Evolutionary conservation across 1,140 invertebrate species (phyloP).

Genomic region (Drusus annulatus): DNA sequence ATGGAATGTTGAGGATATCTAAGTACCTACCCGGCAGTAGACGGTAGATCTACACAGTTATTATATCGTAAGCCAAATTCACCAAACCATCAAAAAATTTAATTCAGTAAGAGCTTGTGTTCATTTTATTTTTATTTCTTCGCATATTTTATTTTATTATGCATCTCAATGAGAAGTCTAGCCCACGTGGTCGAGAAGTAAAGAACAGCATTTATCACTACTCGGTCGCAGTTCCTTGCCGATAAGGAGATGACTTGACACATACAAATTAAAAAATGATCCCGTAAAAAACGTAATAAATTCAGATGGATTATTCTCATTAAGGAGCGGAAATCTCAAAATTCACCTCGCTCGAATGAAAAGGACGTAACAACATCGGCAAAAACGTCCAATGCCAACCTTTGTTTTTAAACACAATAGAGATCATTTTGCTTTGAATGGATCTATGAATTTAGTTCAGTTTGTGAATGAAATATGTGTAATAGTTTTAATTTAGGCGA

Average conservation of each 20-base stretch:
- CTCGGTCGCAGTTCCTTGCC: too few relatives aligned
- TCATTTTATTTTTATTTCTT: too few relatives aligned
- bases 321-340: constrained; percentile 31
- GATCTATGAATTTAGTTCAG: not conserved
- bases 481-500: constrained; percentile 52
- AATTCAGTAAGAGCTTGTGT: too few relatives aligned
- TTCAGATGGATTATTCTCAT: constrained; percentile 38
- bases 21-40: too few relatives aligned
- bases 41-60: too few relatives aligned
- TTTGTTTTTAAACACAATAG: not conserved
- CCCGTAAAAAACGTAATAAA: constrained; percentile 38
- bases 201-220: too few relatives aligned
- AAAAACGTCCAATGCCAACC: not conserved
- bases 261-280: constrained; percentile 39
- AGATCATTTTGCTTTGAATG: not conserved
- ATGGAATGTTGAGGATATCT: too few relatives aligned
- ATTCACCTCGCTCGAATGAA: not conserved
- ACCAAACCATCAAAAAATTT: too few relatives aligned
- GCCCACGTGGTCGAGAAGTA: too few relatives aligned
- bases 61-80: too few relatives aligned
- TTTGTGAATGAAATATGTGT: constrained; percentile 1
- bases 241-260: constrained; percentile 26
- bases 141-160: too few relatives aligned
- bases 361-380: not conserved
- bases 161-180: too few relatives aligned